Evolutionary conservation across 92 coral and sea anemone genomes (phyloP).

Genomic region (Pocillopora grandis): DNA sequence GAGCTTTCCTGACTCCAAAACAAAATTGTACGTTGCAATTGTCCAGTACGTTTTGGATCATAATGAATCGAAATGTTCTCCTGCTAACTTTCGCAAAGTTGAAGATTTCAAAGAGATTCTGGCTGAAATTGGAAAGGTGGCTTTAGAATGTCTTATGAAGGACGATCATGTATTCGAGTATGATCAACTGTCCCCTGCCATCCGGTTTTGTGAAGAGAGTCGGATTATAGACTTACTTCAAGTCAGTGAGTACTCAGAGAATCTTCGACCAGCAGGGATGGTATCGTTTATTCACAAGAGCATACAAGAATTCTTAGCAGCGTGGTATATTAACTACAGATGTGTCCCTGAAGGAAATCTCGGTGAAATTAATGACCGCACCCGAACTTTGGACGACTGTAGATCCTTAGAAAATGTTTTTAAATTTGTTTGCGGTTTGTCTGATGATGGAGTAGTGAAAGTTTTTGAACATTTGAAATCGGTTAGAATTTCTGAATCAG

Average conservation of each 20-base stretch:
- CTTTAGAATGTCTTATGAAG: conserved; percentile 16
- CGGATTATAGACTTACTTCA: conserved; percentile 11
- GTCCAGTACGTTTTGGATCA: conserved; percentile 18
- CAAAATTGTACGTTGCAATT: conserved; percentile 22
- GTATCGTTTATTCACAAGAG: conserved; percentile 38
- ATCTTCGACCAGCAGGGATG: conserved; percentile 15
- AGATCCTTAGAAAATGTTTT: not conserved
- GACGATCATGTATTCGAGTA: conserved; percentile 25
- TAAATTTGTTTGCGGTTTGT: conserved; percentile 18
- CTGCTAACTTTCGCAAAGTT: not conserved
- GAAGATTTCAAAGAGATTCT: conserved; percentile 13
- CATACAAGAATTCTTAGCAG: conserved; percentile 36
- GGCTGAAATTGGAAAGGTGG: conserved; percentile 33
- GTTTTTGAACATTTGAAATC: not conserved
- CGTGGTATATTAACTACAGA: conserved; percentile 21
- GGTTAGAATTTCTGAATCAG: not conserved
- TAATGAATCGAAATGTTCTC: not conserved
- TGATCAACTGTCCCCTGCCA: conserved; percentile 12
- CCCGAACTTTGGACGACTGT: not conserved
- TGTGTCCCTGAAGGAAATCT: conserved; percentile 17
- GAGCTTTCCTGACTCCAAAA: not conserved
- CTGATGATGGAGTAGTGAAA: not conserved
- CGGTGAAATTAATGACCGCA: not conserved
- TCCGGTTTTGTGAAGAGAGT: not conserved
- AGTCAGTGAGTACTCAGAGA: not conserved